Evolutionary conservation across 2,113 vertebrate genomes (phyloP), one percentile per base, ranked within the genome.

Genomic region (Brachyhypopomus gauderio): DNA sequence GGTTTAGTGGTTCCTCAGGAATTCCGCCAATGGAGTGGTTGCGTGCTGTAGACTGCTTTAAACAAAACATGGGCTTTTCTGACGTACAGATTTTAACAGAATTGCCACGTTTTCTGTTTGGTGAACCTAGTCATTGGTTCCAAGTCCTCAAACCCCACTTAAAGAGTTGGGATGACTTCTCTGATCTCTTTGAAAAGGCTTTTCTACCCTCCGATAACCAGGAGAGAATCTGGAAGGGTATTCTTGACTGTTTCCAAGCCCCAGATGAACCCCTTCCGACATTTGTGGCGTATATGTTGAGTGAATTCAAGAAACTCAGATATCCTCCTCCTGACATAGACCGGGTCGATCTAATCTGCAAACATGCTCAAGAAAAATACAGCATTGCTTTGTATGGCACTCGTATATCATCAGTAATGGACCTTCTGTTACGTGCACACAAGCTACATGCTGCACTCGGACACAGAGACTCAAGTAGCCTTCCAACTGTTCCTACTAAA

Each of bases 361-460:
- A 4, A n/a, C n/a, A n/a, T n/a, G n/a, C n/a, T n/a, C n/a, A n/a
- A n/a, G 74, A 72, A 19, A 83, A 72, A 34, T 72, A 78, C 12
- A 38, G 19, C 20, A 52, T 78, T 3, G 70, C 81, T 5, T 9
- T 83, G 5, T 83, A 67, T 74, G 76, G 75, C 22, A 73, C 60
- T 16, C 60, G 55, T 41, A 41, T 79, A 16, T 55, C 60, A 4
- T 74, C 70, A 17, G 30, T 22, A 4, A 45, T 69, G 22, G 60
- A 74, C 20, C 60, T 78, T 41, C 17, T 83, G 12, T 25, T 73
- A 0, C 22, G 16, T 1, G 70, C 70, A 19, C 75, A 83, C 12
- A 4, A 83, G 30, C n/a, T 78, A 1, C 75, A 78, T 66, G 56
- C 60, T 5, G 81, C 63, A 4, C 70, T 83, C n/a, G 48, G 80